phyloP scores from a whole-genome alignment of 2,113 vertebrate species.

The Benitochromis conjunctus region DNA sequence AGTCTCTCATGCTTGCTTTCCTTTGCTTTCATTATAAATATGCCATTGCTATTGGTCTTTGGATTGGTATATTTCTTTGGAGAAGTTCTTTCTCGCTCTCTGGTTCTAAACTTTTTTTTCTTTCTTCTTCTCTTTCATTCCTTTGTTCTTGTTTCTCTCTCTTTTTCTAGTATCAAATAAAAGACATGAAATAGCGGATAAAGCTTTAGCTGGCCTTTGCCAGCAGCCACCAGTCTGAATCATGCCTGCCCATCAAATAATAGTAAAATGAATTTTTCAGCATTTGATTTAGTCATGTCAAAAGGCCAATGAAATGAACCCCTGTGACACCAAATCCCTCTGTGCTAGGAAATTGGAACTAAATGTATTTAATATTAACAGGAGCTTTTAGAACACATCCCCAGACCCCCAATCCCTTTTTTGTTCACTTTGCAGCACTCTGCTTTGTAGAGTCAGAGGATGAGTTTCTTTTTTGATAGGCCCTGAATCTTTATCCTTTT shows the following conservation, averaged over 20 bases:
- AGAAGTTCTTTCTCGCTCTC: conserved; percentile 19
- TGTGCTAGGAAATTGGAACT: conserved; percentile 53
- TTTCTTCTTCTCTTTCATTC: neutral
- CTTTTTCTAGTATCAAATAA: conserved; percentile 17
- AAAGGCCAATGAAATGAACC: conserved; percentile 65
- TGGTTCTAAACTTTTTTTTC: conserved; percentile 29
- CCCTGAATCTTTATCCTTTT: conserved; percentile 26
- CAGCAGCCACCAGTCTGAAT: conserved; percentile 38
- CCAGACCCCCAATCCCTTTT: conserved; percentile 9
- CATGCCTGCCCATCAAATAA: conserved; percentile 55
- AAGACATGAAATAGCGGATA: conserved; percentile 56
- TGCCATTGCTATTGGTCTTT: conserved; percentile 34
- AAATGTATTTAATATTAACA: conserved; percentile 60
- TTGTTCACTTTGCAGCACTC: conserved; percentile 30
- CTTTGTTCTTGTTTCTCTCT: neutral
- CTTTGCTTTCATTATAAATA: conserved; percentile 44
- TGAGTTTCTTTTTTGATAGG: conserved; percentile 29
- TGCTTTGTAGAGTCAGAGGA: conserved; percentile 41
- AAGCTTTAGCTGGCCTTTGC: conserved; percentile 40
- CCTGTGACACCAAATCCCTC: conserved; percentile 58
- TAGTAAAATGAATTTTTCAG: conserved; percentile 59
- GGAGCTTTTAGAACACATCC: conserved; percentile 39
- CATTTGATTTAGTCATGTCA: conserved; percentile 67
- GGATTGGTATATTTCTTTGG: conserved; percentile 23
- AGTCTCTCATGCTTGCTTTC: conserved; percentile 18